Evolutionary conservation across 1,140 invertebrate genomes (phyloP), one percentile per base, ranked within the genome.

Genomic region (Vanessa atalanta): DNA sequence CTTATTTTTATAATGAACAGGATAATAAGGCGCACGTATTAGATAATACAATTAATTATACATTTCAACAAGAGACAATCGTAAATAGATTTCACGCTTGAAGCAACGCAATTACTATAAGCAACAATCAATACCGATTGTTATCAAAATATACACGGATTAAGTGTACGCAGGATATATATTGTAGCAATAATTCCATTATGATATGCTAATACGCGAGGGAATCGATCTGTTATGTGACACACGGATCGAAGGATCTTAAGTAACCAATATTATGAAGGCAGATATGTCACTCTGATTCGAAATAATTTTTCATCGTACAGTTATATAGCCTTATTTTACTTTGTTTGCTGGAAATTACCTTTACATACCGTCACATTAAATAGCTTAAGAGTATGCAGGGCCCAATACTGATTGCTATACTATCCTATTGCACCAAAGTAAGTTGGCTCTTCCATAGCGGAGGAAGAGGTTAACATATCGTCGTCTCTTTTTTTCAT

Each of bases 131-230:
- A 60, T 60, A 60, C 8, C 55, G 55, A 60, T 60, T 60, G 55
- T 60, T 60, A 60, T 60, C 55, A 60, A 60, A 60, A 26, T 60
- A 60, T 60, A 26, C 11, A 60, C 23, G 57, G 57, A 61, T 61
- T 61, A 61, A 61, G 57, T 57, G 53, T 15, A 31, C 57, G 57
- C 57, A 20, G 57, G 57, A 61, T 61, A 61, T 57, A 57, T 61
- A 61, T 61, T 61, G 57, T 61, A 37, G 23, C 57, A 37, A 61
- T 61, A 61, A 61, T 37, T 61, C 57, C 57, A 61, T 61, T 61
- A 61, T 61, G 57, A 61, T 61, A 61, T 61, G 57, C 57, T 61
- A 61, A 61, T 61, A 61, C 57, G 31, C 31, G 57, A 9, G 57
- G 23, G 26, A 37, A 37, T 61, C 57, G 31, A 61, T 61, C 57